Percentiles rank a stretch among this genome's conserved stretches.
phyloP scores from a whole-genome alignment of 2,113 vertebrate species.

The Trachemys scripta region DNA sequence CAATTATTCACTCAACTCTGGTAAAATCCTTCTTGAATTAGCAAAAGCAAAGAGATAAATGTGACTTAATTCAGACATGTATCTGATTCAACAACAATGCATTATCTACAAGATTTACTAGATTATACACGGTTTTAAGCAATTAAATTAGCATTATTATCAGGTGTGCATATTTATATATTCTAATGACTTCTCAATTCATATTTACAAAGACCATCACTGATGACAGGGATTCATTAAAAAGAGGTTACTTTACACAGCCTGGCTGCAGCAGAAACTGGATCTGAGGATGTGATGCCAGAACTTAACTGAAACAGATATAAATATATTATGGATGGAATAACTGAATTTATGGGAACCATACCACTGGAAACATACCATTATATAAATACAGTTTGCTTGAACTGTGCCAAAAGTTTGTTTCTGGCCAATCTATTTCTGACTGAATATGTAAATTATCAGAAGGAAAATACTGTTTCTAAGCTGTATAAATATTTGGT shows the following conservation, averaged over 20 bases:
- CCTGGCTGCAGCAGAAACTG: background rate
- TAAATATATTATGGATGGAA: background rate
- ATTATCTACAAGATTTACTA: background rate
- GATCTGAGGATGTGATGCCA: background rate
- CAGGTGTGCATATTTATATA: background rate
- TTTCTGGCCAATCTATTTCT: background rate
- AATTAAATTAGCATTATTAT: background rate
- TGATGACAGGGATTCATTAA: background rate
- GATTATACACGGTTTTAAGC: background rate
- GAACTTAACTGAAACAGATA: background rate
- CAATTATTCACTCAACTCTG: slow-evolving; percentile 25
- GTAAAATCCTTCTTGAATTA: background rate
- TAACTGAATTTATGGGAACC: background rate
- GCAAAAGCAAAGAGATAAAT: background rate
- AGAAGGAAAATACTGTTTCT: background rate
- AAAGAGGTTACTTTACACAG: background rate
- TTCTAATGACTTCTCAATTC: background rate
- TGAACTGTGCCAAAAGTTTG: background rate
- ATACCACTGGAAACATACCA: background rate
- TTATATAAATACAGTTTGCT: background rate
- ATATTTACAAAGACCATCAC: background rate
- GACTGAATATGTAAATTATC: background rate
- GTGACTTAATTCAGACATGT: background rate
- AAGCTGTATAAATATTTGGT: background rate
- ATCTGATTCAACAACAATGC: background rate